phyloP scores from a whole-genome alignment of 2,113 vertebrate species.

The Hirundichthys speculiger region DNA sequence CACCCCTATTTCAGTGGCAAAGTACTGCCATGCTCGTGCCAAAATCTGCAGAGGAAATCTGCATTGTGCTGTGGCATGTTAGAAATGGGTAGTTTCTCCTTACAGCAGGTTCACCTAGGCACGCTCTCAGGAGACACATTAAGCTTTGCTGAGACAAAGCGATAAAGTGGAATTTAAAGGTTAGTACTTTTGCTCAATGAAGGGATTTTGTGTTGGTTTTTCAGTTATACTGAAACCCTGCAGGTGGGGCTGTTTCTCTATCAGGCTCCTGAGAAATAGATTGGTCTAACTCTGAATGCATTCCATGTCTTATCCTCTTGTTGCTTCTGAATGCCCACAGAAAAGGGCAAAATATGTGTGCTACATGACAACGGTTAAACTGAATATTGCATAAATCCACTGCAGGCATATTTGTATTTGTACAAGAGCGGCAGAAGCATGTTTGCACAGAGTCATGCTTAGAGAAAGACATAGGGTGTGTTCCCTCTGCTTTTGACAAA shows the following conservation, averaged over 20 bases:
- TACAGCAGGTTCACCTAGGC: constrained; percentile 58
- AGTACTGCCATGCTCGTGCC: constrained; percentile 47
- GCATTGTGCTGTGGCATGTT: constrained; percentile 52
- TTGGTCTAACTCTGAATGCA: constrained; percentile 10
- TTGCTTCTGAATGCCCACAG: constrained; percentile 39
- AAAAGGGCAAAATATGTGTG: constrained; percentile 29
- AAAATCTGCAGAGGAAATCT: constrained; percentile 60
- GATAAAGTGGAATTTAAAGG: constrained; percentile 59
- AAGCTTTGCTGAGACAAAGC: constrained; percentile 64
- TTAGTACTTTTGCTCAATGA: constrained; percentile 4
- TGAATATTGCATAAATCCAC: constrained; percentile 39
- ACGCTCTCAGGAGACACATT: constrained; percentile 59
- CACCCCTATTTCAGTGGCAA: constrained; percentile 57
- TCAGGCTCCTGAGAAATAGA: neutral
- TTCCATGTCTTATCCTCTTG: constrained; percentile 32
- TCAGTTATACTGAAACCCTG: constrained; percentile 32
- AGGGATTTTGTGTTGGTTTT: neutral
- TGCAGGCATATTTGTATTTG: constrained; percentile 13
- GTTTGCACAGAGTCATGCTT: constrained; percentile 34
- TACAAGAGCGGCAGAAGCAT: neutral
- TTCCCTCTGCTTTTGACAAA: constrained; percentile 32
- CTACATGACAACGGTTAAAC: constrained; percentile 43
- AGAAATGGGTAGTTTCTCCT: constrained; percentile 64
- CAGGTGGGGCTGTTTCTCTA: constrained; percentile 74
- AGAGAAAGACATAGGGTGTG: neutral